Conservation (phyloP, 2,888 invertebrate genomes). For the Chaitophorus viminalis region DNA sequence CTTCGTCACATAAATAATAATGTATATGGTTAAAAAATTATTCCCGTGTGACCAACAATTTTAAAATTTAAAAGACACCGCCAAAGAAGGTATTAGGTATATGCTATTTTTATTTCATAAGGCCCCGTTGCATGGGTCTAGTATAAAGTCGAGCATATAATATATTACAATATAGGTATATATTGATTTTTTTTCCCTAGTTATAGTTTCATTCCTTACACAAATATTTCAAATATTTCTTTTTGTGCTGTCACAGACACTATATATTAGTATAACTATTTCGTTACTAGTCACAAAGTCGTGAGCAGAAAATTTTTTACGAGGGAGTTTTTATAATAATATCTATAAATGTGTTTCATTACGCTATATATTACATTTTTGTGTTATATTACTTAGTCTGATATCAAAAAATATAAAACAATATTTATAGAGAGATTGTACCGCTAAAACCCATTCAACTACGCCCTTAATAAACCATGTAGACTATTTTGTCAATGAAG, state of each 20-base stretch:
- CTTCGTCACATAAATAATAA: background rate
- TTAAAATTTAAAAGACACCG: background rate
- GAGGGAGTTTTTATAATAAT: background rate
- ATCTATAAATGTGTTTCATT: background rate
- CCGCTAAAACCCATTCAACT: background rate
- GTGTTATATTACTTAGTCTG: background rate
- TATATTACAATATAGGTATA: too few species aligned
- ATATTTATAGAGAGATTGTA: background rate
- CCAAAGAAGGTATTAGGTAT: background rate
- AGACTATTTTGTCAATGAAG: background rate
- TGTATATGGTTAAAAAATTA: background rate
- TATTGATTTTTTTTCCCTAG: background rate
- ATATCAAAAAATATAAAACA: background rate
- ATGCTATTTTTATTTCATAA: background rate
- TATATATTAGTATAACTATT: background rate
- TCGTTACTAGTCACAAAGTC: background rate
- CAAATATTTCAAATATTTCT: background rate
- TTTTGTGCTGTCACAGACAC: background rate
- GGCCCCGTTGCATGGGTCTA: background rate
- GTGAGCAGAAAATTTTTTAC: background rate
- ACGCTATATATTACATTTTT: background rate
- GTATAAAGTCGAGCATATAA: background rate
- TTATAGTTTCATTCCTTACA: background rate
- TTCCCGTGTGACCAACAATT: background rate
- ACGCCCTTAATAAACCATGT: background rate